Evolutionary conservation across 2,888 invertebrate species (phyloP).

Genomic region (Venustoraphidia nigricollis): DNA sequence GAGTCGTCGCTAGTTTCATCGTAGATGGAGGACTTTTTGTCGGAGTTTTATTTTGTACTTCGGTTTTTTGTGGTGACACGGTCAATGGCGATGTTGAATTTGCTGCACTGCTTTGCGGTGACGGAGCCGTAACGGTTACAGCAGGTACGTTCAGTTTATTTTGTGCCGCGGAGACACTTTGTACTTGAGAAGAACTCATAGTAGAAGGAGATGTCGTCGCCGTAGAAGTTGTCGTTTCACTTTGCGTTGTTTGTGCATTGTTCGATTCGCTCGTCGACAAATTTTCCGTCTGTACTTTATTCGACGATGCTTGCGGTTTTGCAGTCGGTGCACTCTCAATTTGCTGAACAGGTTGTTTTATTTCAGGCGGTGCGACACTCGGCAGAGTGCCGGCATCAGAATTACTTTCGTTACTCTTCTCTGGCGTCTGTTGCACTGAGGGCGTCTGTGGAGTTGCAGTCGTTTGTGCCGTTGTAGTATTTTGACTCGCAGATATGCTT

Average conservation of each 20-base stretch:
- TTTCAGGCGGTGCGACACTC: too few species aligned
- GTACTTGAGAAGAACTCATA: too few species aligned
- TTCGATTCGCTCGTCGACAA: too few species aligned
- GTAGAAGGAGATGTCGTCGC: constrained; percentile 2
- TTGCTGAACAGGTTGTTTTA: constrained; percentile 6
- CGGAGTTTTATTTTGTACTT: constrained; percentile 5
- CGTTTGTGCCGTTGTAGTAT: too few species aligned
- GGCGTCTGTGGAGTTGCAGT: too few species aligned
- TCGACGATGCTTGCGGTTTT: constrained; percentile 20
- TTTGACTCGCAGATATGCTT: too few species aligned
- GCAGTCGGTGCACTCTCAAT: constrained; percentile 32
- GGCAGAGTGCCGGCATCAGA: too few species aligned
- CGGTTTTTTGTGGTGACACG: constrained; percentile 8
- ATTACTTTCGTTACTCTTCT: too few species aligned
- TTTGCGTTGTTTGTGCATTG: constrained; percentile 3
- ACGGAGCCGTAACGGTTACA: constrained; percentile 5
- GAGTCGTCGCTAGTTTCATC: constrained; percentile 37
- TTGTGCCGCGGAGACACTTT: too few species aligned
- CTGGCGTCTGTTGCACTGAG: too few species aligned
- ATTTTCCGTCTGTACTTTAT: too few species aligned
- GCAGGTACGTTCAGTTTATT: too few species aligned
- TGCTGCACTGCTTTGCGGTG: constrained; percentile 3
- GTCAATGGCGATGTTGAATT: constrained; percentile 13
- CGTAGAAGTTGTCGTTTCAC: constrained; percentile 7
- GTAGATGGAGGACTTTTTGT: constrained; percentile 23